phyloP scores from a whole-genome alignment of 2,888 invertebrate genomes.

The Nomada ferruginata region DNA sequence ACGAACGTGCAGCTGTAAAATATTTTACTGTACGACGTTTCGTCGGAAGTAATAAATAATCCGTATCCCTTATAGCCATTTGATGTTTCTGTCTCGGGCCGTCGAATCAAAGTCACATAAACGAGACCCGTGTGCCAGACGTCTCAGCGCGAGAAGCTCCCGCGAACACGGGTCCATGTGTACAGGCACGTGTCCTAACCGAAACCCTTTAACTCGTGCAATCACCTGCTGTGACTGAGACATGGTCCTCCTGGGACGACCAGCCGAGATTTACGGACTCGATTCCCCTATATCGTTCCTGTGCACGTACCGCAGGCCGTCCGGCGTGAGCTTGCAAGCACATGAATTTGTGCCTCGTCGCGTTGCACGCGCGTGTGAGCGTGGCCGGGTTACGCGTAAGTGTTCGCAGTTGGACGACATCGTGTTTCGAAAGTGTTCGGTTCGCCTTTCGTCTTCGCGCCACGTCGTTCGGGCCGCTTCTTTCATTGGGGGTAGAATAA shows the following conservation, averaged over 20 bases:
- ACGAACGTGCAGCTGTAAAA: neutral
- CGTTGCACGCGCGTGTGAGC: neutral
- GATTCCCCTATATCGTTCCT: conserved; percentile 64
- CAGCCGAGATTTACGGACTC: conserved; percentile 80
- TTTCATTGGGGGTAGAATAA: conserved; percentile 26
- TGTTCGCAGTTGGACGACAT: conserved; percentile 4
- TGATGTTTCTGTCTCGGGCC: conserved; percentile 69
- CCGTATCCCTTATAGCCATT: neutral
- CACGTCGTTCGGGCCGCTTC: conserved; percentile 16
- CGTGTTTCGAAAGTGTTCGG: conserved; percentile 16
- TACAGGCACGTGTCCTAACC: conserved; percentile 36
- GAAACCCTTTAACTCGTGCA: conserved; percentile 80
- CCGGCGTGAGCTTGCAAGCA: conserved; percentile 30
- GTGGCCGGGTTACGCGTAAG: neutral
- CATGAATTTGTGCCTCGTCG: conserved; percentile 4
- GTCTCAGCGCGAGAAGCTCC: conserved; percentile 35
- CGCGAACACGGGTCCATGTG: conserved; percentile 25
- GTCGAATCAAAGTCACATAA: conserved; percentile 80
- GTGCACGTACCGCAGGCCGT: conserved; percentile 41
- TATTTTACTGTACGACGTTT: no score
- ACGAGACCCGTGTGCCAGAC: conserved; percentile 67
- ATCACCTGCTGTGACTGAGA: conserved; percentile 82
- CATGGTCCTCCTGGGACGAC: conserved; percentile 80
- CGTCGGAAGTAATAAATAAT: neutral
- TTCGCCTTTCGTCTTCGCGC: conserved; percentile 30